Conservation (phyloP, 2,888 invertebrate genomes). For the Heliconius charithonia region DNA sequence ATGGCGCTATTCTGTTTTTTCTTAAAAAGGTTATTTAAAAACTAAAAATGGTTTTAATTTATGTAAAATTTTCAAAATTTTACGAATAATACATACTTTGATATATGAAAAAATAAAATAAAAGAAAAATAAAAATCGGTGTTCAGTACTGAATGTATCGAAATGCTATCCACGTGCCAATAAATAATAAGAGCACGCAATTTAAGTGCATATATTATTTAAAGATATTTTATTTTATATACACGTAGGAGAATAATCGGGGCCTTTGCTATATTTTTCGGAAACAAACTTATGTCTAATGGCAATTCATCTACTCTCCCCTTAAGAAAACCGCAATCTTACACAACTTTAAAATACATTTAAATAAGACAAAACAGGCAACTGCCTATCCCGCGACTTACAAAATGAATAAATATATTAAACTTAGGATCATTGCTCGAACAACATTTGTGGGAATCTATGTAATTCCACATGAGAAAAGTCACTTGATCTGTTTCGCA, state of each 20-base stretch:
- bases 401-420: no score
- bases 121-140: neutral
- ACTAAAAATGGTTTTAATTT: neutral
- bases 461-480: neutral
- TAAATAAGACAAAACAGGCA: no score
- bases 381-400: neutral
- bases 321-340: neutral
- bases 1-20: conserved; percentile 67
- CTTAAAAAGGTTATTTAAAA: neutral
- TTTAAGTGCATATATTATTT: neutral
- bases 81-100: neutral
- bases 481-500: neutral
- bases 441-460: neutral
- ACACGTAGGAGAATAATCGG: neutral
- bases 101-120: neutral
- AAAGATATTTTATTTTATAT: neutral
- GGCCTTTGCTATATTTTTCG: neutral
- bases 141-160: neutral
- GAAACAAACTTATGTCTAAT: neutral
- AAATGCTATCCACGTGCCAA: neutral
- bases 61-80: neutral
- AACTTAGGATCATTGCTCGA: neutral
- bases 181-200: neutral
- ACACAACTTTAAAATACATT: no score
- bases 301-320: neutral